A percentile compares a stretch with the other conserved stretches of the same genome.
Conservation (phyloP, 2,113 vertebrate genomes). For the Trinectes maculatus region DNA sequence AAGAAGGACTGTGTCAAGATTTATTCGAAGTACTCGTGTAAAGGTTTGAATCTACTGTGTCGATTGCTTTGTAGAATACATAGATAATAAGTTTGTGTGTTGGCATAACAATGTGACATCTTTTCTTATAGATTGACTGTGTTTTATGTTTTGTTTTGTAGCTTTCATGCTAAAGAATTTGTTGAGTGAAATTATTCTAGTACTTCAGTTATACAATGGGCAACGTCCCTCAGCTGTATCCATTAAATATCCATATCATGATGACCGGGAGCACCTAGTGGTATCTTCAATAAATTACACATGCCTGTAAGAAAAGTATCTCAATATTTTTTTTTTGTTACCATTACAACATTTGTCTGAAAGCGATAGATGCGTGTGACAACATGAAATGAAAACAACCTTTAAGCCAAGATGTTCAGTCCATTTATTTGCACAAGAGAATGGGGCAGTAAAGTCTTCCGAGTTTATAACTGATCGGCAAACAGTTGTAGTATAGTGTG, state of each 20-base stretch:
- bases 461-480: conserved; percentile 56
- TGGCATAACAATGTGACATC: not conserved
- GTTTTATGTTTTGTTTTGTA: conserved; percentile 11
- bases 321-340: not conserved
- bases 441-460: conserved; percentile 71
- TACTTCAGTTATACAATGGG: not conserved
- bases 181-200: conserved; percentile 2
- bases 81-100: conserved; percentile 5
- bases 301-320: conserved; percentile 3
- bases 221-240: not conserved
- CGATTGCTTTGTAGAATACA: not conserved
- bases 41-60: conserved; percentile 39
- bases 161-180: conserved; percentile 24
- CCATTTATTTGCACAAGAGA: conserved; percentile 74
- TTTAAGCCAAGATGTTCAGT: conserved; percentile 35
- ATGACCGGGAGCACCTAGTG: conserved; percentile 26
- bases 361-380: not conserved
- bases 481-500: conserved; percentile 55
- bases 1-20: conserved; percentile 17
- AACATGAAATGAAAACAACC: not conserved
- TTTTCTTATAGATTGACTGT: not conserved
- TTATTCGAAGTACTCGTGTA: conserved; percentile 8
- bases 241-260: conserved; percentile 23
- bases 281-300: conserved; percentile 49
- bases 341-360: not conserved